These are phyloP conservation scores for Aldabrachelys gigantea DNA, from an alignment of 2,113 vertebrate genomes.

Conservation along the genomic window DNA sequence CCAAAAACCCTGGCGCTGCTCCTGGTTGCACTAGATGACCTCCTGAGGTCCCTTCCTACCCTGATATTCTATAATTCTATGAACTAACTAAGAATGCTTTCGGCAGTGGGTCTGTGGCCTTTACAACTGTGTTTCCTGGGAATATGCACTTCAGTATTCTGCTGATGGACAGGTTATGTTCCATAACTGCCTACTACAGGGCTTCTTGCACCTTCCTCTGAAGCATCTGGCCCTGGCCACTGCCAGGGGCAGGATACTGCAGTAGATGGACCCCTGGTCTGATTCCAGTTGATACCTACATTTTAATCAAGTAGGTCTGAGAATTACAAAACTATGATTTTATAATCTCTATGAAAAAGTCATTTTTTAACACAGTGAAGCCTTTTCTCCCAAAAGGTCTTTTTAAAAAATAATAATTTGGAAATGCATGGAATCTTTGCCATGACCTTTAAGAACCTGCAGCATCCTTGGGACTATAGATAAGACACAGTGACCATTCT, in stretches of 20 bases:
- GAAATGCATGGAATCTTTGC: not conserved
- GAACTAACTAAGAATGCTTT: not conserved
- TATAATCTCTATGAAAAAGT: constrained; percentile 36
- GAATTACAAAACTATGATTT: constrained; percentile 40
- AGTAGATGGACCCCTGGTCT: not conserved
- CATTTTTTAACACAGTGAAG: not conserved
- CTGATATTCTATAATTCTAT: no score
- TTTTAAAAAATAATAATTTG: not conserved
- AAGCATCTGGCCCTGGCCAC: not conserved
- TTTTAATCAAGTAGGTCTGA: not conserved
- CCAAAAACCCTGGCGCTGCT: no score
- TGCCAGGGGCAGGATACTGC: not conserved
- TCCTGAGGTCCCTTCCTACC: no score
- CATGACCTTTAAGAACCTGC: not conserved
- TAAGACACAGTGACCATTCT: not conserved
- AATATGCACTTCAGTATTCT: not conserved
- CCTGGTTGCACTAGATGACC: no score
- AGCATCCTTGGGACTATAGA: not conserved
- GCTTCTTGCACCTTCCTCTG: not conserved
- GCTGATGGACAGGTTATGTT: not conserved
- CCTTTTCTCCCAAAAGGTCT: not conserved
- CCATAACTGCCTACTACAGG: not conserved
- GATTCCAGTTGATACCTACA: not conserved
- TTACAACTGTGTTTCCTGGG: no score
- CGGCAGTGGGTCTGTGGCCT: not conserved